Evolutionary conservation across 2,113 vertebrate species (phyloP).

Genomic region (Melanostigma gelatinosum): DNA sequence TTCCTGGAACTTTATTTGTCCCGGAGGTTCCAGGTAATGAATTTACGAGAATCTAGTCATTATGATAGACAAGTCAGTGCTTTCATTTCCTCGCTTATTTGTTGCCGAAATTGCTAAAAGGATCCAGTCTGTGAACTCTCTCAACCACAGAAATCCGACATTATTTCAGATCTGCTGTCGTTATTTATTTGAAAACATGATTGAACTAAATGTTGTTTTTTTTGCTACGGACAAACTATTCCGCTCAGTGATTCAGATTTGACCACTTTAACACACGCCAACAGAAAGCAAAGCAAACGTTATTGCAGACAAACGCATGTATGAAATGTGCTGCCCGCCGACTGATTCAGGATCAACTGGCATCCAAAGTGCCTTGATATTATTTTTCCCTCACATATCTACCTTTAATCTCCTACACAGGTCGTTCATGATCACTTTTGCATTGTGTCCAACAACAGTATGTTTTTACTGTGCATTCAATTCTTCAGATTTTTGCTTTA

Average conservation of each 20-base stretch:
- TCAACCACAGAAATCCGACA: background rate
- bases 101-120: background rate
- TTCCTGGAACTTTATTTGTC: background rate
- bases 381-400: background rate
- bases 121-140: background rate
- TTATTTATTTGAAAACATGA: background rate
- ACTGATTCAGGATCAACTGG: conserved; percentile 41
- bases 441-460: background rate
- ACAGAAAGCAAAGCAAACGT: background rate
- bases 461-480: background rate
- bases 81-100: background rate
- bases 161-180: background rate
- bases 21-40: background rate
- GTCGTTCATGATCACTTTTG: background rate
- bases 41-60: background rate
- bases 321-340: conserved; percentile 5
- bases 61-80: background rate
- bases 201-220: background rate
- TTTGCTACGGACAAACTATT: background rate
- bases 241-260: background rate
- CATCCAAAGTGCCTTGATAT: background rate
- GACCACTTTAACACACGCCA: background rate
- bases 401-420: background rate
- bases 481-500: background rate
- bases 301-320: background rate